phyloP scores from a whole-genome alignment of 1,140 invertebrate genomes.

The Ooceraea biroi region DNA sequence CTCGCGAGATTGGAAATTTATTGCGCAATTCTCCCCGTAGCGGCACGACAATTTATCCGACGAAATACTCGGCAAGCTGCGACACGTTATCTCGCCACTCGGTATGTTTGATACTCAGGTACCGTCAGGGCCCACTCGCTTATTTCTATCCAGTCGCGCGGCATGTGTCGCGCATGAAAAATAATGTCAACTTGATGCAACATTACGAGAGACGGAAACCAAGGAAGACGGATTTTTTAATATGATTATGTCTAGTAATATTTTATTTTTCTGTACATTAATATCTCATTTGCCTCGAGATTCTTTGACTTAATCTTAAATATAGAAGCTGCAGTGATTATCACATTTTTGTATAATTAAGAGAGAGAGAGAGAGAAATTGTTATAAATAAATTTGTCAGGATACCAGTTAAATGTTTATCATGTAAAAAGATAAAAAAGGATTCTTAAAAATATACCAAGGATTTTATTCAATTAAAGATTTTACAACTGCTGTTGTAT shows the following conservation, averaged over 20 bases:
- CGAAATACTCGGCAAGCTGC: slow-evolving; percentile 51
- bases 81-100: slow-evolving; percentile 61
- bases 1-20: slow-evolving; percentile 64
- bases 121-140: slow-evolving; percentile 55
- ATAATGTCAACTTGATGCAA: slow-evolving; percentile 12
- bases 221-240: not conserved
- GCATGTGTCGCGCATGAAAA: slow-evolving; percentile 38
- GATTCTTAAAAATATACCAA: not conserved
- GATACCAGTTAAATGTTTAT: too few species aligned
- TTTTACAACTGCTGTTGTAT: not conserved
- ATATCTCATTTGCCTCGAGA: too few species aligned
- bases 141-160: slow-evolving; percentile 60
- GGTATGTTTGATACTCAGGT: slow-evolving; percentile 48
- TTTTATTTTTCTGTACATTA: too few species aligned
- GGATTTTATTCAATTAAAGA: not conserved
- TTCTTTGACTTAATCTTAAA: too few species aligned
- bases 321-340: too few species aligned
- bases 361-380: too few species aligned
- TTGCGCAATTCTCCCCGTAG: slow-evolving; percentile 59
- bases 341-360: too few species aligned
- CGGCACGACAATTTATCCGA: slow-evolving; percentile 60
- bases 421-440: too few species aligned
- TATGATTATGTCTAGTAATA: too few species aligned
- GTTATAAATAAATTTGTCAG: too few species aligned
- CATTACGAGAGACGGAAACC: not conserved